phyloP scores from a whole-genome alignment of 1,140 invertebrate species.

The Cheumatopsyche charites region DNA sequence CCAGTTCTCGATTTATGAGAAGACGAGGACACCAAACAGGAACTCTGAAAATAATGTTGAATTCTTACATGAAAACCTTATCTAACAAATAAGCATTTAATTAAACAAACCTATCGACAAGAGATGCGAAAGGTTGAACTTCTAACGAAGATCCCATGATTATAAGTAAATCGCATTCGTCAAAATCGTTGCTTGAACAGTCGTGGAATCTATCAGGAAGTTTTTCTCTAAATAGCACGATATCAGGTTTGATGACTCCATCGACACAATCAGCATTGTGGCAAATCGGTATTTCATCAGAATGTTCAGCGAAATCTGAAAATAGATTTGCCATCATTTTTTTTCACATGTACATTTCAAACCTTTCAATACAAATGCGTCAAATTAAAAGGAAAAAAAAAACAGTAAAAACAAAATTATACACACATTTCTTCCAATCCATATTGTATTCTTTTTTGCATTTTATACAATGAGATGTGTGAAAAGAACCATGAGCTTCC shows the following conservation, averaged over 20 bases:
- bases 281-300: slow-evolving; percentile 7
- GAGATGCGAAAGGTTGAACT: slow-evolving; percentile 94
- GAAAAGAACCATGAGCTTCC: slow-evolving; percentile 93
- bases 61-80: too few relatives aligned
- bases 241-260: slow-evolving; percentile 89
- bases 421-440: slow-evolving; percentile 78
- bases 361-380: too few relatives aligned
- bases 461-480: slow-evolving; percentile 83
- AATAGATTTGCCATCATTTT: background rate
- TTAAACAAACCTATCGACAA: slow-evolving; percentile 83
- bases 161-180: slow-evolving; percentile 88
- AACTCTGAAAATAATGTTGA: slow-evolving; percentile 68
- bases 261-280: background rate
- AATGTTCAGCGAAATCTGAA: slow-evolving; percentile 57
- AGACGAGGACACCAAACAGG: slow-evolving; percentile 74
- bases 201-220: slow-evolving; percentile 78
- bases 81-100: too few relatives aligned
- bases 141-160: slow-evolving; percentile 94
- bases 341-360: too few relatives aligned
- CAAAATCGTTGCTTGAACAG: slow-evolving; percentile 75
- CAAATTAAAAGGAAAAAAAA: too few relatives aligned
- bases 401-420: too few relatives aligned
- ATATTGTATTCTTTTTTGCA: slow-evolving; percentile 78
- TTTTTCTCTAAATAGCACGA: slow-evolving; percentile 93
- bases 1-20: slow-evolving; percentile 84